Conservation (phyloP, 2,888 invertebrate species). For the Apodemia mormo region DNA sequence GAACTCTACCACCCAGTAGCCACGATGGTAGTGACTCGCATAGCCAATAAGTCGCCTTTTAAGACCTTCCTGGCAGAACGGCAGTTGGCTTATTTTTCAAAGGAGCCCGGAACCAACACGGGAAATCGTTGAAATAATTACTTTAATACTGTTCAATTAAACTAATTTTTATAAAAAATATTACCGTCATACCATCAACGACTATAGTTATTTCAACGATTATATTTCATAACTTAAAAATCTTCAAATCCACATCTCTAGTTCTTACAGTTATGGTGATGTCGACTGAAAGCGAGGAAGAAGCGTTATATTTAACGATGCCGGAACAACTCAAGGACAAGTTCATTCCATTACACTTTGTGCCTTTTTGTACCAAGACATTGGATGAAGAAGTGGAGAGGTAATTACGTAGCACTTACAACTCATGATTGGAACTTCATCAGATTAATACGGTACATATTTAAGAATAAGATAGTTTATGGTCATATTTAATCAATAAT, state of each 20-base stretch:
- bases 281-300: constrained; percentile 56
- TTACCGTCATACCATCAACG: neutral
- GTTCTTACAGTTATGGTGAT: constrained; percentile 49
- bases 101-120: no score
- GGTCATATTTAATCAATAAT: no score
- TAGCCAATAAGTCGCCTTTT: no score
- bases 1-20: no score
- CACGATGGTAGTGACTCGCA: no score
- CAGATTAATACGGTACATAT: no score
- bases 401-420: constrained; percentile 38
- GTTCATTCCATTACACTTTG: constrained; percentile 57
- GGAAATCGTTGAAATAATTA: no score
- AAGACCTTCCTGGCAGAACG: no score
- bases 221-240: neutral
- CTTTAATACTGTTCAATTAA: no score
- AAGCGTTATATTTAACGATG: constrained; percentile 51
- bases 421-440: neutral
- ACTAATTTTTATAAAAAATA: no score
- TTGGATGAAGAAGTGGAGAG: constrained; percentile 45
- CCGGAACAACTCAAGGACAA: constrained; percentile 65
- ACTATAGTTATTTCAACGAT: neutral
- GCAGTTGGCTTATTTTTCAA: no score
- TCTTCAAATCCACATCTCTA: constrained; percentile 6
- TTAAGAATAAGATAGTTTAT: no score
- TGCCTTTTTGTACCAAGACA: constrained; percentile 60